These are phyloP conservation scores for Erythrolamprus reginae DNA, from an alignment of 2,113 vertebrate genomes.

Conservation along the genomic window DNA sequence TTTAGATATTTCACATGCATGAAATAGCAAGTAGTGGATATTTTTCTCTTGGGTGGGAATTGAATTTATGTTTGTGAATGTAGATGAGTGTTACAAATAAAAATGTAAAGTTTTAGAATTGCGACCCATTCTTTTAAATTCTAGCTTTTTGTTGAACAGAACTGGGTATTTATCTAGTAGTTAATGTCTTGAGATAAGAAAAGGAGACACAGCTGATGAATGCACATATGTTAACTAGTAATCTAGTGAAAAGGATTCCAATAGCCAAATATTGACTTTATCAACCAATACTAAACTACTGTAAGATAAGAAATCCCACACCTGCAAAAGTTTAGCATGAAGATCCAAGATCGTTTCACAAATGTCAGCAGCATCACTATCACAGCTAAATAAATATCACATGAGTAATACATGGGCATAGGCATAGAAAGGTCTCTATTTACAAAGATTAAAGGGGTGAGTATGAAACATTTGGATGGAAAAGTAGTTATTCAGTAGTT, in stretches of 20 bases:
- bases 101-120: not conserved
- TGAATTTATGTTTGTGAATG: not conserved
- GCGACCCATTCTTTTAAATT: not conserved
- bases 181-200: slow-evolving; percentile 11
- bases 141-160: not conserved
- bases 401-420: slow-evolving; percentile 53
- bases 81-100: too few species aligned
- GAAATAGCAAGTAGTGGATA: not conserved
- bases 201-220: not conserved
- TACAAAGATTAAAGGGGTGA: slow-evolving; percentile 61
- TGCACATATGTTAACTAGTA: not conserved
- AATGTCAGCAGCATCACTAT: slow-evolving; percentile 54
- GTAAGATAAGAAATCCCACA: slow-evolving; percentile 50
- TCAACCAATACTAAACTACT: slow-evolving; percentile 35
- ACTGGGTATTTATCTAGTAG: not conserved
- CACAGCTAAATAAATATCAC: slow-evolving; percentile 70
- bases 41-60: not conserved
- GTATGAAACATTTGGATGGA: slow-evolving; percentile 49
- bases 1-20: not conserved
- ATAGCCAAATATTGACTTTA: slow-evolving; percentile 38
- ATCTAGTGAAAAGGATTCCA: not conserved
- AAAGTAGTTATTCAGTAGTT: slow-evolving; percentile 48
- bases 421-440: slow-evolving; percentile 54
- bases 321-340: slow-evolving; percentile 58
- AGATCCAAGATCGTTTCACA: slow-evolving; percentile 50